Evolutionary conservation across 2,888 invertebrate species (phyloP), one percentile per base, ranked within the genome.

Genomic region (Aphidoletes aphidimyza): DNA sequence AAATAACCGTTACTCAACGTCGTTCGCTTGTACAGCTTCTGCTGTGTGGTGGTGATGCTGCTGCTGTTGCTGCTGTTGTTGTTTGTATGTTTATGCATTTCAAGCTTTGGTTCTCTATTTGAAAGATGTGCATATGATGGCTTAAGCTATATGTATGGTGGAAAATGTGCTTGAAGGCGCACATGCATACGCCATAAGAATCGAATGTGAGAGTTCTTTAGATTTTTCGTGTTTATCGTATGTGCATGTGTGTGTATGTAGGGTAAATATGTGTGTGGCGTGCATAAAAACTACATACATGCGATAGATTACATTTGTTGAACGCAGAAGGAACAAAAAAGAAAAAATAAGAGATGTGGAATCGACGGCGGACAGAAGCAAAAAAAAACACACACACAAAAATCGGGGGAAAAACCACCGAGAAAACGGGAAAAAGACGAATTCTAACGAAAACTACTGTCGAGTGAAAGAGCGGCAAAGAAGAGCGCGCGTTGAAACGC

Each of bases 281-380:
- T 69, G 69, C 69, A 69, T 69, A 69, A 69, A 69, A 69, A 69
- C 69, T 69, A 69, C 69, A 69, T 69, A 69, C 69, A 69, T 69
- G 69, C 69, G 69, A 69, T 69, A 69, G 69, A 69, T 69, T 69
- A 69, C 69, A 69, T 69, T 69, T 69, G 69, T 69, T 69, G 69
- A 69, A 69, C 69, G 69, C 69, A 69, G 69, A 69, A 54, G 54
- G 34, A 69, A 69, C 2, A 14, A 30, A 30, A 34, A 69, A 9
- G 11, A 69, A 30, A 69, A 69, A 69, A 69, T 30, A 30, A 26
- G 5, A 19, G 2, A 54, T 11, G 14, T 30, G 30, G 30, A 5
- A 69, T 69, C 26, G 34, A 69, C 69, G 69, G 69, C 30, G 30
- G n/a, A 69, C 2, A 30, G 30, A 30, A 30, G 30, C 26, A 30